Conservation (phyloP, 2,888 invertebrate species). For the Pheosia gnoma region DNA sequence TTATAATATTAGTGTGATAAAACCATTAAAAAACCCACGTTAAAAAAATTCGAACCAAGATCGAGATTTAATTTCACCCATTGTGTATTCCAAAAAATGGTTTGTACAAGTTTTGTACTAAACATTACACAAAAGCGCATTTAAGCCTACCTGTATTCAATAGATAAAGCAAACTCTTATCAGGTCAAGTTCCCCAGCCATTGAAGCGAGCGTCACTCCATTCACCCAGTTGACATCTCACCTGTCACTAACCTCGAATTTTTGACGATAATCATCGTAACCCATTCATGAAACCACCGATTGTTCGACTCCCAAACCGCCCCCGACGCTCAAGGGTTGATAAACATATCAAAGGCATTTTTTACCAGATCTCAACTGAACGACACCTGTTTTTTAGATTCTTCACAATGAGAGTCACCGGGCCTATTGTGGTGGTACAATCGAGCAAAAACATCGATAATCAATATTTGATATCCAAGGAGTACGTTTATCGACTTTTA, state of each 20-base stretch:
- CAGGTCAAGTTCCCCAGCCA: constrained; percentile 66
- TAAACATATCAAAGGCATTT: constrained; percentile 80
- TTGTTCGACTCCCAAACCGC: constrained; percentile 69
- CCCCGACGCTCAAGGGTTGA: constrained; percentile 80
- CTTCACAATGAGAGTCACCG: constrained; percentile 59
- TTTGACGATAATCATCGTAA: constrained; percentile 73
- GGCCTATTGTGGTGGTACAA: constrained; percentile 69
- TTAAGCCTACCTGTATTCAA: constrained; percentile 50
- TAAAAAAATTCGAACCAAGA: constrained; percentile 6
- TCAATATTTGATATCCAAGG: constrained; percentile 67
- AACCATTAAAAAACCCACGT: neutral
- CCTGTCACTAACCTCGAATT: constrained; percentile 79
- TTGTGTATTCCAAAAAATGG: constrained; percentile 21
- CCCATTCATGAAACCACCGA: constrained; percentile 72
- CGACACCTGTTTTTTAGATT: constrained; percentile 75
- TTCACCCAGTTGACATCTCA: constrained; percentile 78
- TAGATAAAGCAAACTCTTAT: constrained; percentile 53
- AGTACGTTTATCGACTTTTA: constrained; percentile 58
- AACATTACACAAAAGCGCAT: constrained; percentile 46
- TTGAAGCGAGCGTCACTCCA: constrained; percentile 53
- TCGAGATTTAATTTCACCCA: constrained; percentile 28
- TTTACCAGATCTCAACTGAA: constrained; percentile 43
- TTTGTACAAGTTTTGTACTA: constrained; percentile 35
- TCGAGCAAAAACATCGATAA: constrained; percentile 74
- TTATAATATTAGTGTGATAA: too few relatives aligned